Conservation (phyloP, 2,797 vertebrate genomes). For the Petrocephalus schoutedeni region DNA sequence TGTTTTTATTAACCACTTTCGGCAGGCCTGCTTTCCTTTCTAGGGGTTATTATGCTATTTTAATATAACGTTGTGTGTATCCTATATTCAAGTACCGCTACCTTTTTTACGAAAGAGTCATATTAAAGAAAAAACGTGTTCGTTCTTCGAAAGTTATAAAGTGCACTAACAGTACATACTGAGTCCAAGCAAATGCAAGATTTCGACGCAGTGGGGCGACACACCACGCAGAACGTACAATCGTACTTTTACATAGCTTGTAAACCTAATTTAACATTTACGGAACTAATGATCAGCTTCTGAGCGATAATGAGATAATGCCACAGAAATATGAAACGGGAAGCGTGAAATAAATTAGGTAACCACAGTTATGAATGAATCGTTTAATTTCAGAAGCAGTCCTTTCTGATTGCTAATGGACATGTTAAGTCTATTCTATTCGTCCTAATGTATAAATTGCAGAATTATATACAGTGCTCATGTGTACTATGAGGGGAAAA, state of each 20-base stretch:
- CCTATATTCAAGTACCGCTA: neutral
- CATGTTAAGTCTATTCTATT: neutral
- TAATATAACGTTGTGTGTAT: neutral
- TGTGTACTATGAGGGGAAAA: neutral
- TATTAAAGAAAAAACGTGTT: neutral
- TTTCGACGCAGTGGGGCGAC: constrained; percentile 7
- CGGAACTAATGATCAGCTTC: neutral
- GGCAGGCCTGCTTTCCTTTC: neutral
- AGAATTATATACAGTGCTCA: neutral
- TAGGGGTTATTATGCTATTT: neutral
- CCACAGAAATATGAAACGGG: neutral
- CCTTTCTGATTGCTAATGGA: neutral
- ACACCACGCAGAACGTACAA: neutral
- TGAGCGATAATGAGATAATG: neutral
- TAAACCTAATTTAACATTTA: neutral
- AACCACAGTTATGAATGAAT: neutral
- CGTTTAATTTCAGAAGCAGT: neutral
- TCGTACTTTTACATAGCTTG: neutral
- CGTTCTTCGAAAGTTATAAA: neutral
- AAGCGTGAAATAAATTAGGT: neutral
- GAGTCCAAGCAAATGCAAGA: neutral
- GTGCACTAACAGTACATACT: neutral
- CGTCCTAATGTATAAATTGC: neutral
- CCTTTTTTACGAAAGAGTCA: neutral
- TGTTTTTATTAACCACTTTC: neutral